Evolutionary conservation across 2,113 vertebrate species (phyloP).

Genomic region (Entelurus aequoreus): DNA sequence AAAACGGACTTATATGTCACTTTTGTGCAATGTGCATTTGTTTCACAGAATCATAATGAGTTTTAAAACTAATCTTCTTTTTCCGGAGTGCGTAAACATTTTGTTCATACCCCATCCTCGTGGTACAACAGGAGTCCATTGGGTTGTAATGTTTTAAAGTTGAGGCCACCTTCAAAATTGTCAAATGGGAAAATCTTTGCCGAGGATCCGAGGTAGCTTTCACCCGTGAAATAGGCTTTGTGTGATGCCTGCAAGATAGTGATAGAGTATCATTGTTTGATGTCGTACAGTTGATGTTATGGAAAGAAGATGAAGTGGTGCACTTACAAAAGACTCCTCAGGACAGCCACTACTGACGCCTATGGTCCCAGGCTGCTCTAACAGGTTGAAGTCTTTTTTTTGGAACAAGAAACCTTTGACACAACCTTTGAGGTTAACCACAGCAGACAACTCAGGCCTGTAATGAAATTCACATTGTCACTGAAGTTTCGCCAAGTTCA

Average conservation of each 20-base stretch:
- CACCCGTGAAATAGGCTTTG: constrained; percentile 87
- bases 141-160: constrained; percentile 85
- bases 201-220: constrained; percentile 84
- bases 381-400: constrained; percentile 93
- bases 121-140: constrained; percentile 86
- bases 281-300: background rate
- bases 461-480: background rate
- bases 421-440: constrained; percentile 82
- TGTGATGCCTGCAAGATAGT: constrained; percentile 81
- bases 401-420: constrained; percentile 98
- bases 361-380: constrained; percentile 90
- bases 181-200: constrained; percentile 83
- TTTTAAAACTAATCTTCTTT: no score
- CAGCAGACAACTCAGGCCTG: constrained; percentile 78
- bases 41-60: no score
- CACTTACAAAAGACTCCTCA: constrained; percentile 91
- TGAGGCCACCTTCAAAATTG: constrained; percentile 90
- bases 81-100: background rate
- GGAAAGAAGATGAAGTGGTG: background rate
- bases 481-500: background rate
- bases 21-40: no score
- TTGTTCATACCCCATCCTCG: constrained; percentile 74
- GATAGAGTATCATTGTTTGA: background rate
- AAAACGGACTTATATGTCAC: no score
- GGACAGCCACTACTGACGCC: constrained; percentile 94